Evolutionary conservation across 23 tunicate genomes (phyloP).

Genomic region (Ascidia mentula): DNA sequence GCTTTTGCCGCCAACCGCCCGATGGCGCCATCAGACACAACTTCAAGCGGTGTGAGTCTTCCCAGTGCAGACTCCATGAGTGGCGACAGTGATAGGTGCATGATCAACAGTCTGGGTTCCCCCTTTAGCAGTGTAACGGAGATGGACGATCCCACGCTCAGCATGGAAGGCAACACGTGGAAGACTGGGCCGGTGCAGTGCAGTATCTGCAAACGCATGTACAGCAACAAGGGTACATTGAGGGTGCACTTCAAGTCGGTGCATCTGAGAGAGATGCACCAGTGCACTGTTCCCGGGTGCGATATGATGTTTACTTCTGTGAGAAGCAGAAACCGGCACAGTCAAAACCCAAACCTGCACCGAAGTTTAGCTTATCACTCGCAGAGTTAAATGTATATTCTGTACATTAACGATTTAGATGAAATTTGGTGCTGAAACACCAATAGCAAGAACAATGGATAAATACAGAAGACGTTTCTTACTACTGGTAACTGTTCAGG

Average conservation of each 20-base stretch:
- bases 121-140: conserved; percentile 65
- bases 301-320: conserved; percentile 94
- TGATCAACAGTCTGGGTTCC: not conserved
- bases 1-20: conserved; percentile 14
- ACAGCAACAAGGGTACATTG: conserved; percentile 96
- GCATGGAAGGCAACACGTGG: conserved; percentile 95
- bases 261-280: conserved; percentile 89
- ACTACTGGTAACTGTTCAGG: too few relatives aligned
- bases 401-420: too few relatives aligned
- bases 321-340: conserved; percentile 86
- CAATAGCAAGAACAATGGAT: too few relatives aligned
- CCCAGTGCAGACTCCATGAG: not conserved
- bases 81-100: not conserved
- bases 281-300: conserved; percentile 94
- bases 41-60: not conserved
- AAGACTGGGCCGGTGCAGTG: conserved; percentile 94
- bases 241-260: conserved; percentile 94
- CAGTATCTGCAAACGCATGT: conserved; percentile 77
- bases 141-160: conserved; percentile 84
- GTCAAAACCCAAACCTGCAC: conserved; percentile 93
- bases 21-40: not conserved
- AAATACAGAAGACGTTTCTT: too few relatives aligned
- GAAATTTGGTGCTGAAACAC: too few relatives aligned
- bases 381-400: not conserved
- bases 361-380: conserved; percentile 38